A percentile compares a stretch with the other conserved stretches of the same genome.
Conservation (phyloP, 2,797 vertebrate species). For the Cryptoblepharus egeriae region DNA sequence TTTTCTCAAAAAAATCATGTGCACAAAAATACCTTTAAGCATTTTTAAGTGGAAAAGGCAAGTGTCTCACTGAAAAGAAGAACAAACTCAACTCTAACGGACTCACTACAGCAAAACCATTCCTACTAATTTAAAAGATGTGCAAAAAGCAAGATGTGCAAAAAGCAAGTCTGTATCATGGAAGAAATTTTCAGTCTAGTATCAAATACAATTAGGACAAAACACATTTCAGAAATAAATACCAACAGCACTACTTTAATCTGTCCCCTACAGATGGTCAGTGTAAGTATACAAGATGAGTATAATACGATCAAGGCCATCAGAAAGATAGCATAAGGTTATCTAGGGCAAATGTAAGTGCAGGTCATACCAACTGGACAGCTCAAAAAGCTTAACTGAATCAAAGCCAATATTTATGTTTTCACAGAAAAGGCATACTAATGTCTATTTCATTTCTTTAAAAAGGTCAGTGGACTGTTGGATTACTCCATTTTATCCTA, state of each 20-base stretch:
- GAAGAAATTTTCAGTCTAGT: not conserved
- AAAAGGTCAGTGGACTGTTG: not conserved
- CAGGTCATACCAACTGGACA: not conserved
- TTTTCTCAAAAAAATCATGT: not conserved
- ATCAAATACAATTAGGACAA: not conserved
- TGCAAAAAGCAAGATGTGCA: not conserved
- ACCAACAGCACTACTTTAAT: not conserved
- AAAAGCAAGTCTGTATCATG: not conserved
- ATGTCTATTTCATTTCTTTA: not conserved
- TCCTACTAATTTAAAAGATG: not conserved
- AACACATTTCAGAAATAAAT: not conserved
- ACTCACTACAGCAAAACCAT: not conserved
- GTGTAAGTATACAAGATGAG: not conserved
- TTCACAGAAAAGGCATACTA: not conserved
- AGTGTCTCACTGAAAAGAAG: not conserved
- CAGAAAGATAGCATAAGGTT: not conserved
- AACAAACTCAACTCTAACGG: not conserved
- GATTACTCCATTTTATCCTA: not conserved
- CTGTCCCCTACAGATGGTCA: not conserved
- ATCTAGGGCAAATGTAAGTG: not conserved
- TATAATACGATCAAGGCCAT: not conserved
- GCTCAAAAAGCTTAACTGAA: not conserved
- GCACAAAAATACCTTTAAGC: not conserved
- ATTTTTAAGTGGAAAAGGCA: not conserved
- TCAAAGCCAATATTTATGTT: not conserved